Percentiles rank a stretch among this genome's conserved stretches.
These are phyloP conservation scores for Mamestra configurata DNA, from an alignment of 1,140 invertebrate species.

Conservation along the genomic window DNA sequence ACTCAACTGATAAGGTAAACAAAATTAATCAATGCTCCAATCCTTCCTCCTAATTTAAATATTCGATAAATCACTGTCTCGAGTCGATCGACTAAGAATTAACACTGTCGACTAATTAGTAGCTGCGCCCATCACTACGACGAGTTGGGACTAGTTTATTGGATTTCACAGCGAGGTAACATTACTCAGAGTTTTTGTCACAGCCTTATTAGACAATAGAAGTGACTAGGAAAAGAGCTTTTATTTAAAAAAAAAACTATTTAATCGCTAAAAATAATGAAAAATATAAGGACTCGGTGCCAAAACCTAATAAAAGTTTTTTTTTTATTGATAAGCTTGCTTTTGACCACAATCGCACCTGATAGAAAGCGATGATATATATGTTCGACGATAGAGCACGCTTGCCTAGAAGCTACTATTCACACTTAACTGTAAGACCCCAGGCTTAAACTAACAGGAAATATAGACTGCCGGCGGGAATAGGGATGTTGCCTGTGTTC, in stretches of 20 bases:
- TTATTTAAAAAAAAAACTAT: not conserved
- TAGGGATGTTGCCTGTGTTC: too few relatives aligned
- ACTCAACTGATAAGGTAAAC: not conserved
- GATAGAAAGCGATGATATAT: too few relatives aligned
- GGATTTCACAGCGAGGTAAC: not conserved
- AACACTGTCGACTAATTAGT: conserved; percentile 9
- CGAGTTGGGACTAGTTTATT: conserved; percentile 10
- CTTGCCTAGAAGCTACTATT: too few relatives aligned
- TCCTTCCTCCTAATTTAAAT: not conserved
- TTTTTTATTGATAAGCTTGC: too few relatives aligned
- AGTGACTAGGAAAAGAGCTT: not conserved
- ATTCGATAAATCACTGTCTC: conserved; percentile 15
- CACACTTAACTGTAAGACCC: too few relatives aligned
- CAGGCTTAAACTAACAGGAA: too few relatives aligned
- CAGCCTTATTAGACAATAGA: not conserved
- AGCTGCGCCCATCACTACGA: conserved; percentile 11
- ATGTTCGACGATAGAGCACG: too few relatives aligned
- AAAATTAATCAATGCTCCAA: not conserved
- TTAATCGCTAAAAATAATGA: not conserved
- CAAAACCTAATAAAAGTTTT: too few relatives aligned
- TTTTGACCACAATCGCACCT: too few relatives aligned
- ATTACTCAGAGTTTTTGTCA: not conserved
- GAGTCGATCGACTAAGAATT: conserved; percentile 3
- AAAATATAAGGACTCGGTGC: too few relatives aligned
- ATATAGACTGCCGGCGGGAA: too few relatives aligned